A percentile compares a stretch with the other conserved stretches of the same genome.
Conservation (phyloP, 2,888 invertebrate genomes). For the Deladenus siricidicola region DNA sequence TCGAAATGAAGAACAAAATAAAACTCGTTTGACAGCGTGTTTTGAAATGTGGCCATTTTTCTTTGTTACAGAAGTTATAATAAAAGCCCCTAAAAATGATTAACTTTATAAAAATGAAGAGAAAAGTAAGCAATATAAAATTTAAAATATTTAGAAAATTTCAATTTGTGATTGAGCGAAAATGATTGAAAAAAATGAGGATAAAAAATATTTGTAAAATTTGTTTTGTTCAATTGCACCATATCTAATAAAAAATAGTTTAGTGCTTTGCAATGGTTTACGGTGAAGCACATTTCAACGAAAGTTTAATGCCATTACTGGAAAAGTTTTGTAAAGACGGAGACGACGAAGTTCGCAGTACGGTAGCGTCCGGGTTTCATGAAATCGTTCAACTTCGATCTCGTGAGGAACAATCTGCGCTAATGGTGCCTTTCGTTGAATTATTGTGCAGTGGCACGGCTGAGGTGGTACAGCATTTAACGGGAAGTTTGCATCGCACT, state of each 20-base stretch:
- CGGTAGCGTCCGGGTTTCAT: slow-evolving; percentile 47
- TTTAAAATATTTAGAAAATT: too few species aligned
- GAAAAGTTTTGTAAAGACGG: slow-evolving; percentile 44
- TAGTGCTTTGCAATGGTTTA: slow-evolving; percentile 35
- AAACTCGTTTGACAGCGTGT: too few species aligned
- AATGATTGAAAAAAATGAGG: background rate
- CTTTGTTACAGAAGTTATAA: too few species aligned
- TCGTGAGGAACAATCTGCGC: slow-evolving; percentile 26
- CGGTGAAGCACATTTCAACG: slow-evolving; percentile 55
- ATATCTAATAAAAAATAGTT: background rate
- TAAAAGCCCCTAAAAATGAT: too few species aligned
- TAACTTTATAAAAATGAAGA: background rate
- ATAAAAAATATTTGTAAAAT: too few species aligned
- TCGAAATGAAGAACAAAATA: too few species aligned
- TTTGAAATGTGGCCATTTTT: too few species aligned
- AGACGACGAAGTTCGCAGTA: slow-evolving; percentile 47
- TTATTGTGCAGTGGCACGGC: slow-evolving; percentile 43
- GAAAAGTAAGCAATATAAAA: background rate
- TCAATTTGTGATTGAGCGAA: too few species aligned
- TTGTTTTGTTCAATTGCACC: too few species aligned
- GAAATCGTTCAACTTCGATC: slow-evolving; percentile 35
- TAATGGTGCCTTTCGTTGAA: slow-evolving; percentile 45
- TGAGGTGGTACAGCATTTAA: slow-evolving; percentile 42
- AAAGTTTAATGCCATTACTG: slow-evolving; percentile 58
- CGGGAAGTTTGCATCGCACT: slow-evolving; percentile 35